Evolutionary conservation across 1,140 invertebrate species (phyloP).

Genomic region (Cephus cinctus): DNA sequence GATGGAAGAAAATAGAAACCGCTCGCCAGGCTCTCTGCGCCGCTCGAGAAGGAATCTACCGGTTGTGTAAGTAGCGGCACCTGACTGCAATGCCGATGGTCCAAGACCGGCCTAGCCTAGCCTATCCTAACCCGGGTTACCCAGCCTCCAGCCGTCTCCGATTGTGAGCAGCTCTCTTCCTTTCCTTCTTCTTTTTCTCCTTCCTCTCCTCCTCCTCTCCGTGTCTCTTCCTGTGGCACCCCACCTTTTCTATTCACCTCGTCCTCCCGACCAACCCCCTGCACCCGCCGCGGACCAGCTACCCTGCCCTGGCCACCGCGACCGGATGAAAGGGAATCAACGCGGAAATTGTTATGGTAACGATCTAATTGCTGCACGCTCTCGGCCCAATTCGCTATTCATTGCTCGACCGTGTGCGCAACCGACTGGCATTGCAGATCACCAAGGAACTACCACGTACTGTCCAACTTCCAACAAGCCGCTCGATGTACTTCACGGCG

Average conservation of each 20-base stretch:
- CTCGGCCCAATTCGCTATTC: not conserved
- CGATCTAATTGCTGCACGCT: constrained; percentile 33
- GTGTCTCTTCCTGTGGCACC: no score
- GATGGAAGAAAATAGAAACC: constrained; percentile 16
- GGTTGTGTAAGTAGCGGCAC: constrained; percentile 48
- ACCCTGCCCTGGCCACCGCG: no score
- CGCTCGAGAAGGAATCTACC: constrained; percentile 35
- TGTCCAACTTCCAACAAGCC: constrained; percentile 2
- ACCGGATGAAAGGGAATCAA: constrained; percentile 31
- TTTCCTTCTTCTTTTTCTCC: not conserved
- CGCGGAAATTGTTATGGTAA: constrained; percentile 37
- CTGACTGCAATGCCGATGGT: constrained; percentile 42
- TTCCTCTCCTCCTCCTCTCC: not conserved
- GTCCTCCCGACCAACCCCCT: no score
- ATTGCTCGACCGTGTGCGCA: not conserved
- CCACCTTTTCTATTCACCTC: no score
- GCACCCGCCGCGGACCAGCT: not conserved
- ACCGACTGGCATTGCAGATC: not conserved
- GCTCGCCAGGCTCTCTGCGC: constrained; percentile 12
- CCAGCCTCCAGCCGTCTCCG: not conserved
- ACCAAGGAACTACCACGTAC: not conserved
- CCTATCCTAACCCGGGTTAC: not conserved
- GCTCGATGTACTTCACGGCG: not conserved
- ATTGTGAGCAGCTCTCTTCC: not conserved
- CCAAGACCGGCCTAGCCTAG: constrained; percentile 5